Percentiles rank a stretch among this genome's conserved stretches.
phyloP scores from a whole-genome alignment of 2,888 invertebrate species.

The Linnaemya tessellans region DNA sequence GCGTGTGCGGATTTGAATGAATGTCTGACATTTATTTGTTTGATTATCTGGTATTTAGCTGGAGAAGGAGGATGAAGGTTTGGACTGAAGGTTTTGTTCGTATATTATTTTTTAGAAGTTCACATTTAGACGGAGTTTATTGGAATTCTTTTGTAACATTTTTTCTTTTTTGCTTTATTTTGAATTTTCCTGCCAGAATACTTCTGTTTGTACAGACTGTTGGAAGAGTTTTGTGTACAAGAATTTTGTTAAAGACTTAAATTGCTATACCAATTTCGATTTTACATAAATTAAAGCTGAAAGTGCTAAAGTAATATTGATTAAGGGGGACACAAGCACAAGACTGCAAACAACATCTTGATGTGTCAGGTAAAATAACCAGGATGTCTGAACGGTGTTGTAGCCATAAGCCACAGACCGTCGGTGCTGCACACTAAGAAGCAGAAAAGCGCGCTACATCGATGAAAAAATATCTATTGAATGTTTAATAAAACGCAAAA shows the following conservation, averaged over 20 bases:
- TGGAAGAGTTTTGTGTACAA: slow-evolving; percentile 34
- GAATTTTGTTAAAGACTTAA: slow-evolving; percentile 19
- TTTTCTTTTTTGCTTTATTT: too few relatives aligned
- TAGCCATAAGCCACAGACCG: too few relatives aligned
- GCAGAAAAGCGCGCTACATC: too few relatives aligned
- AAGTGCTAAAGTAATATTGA: neutral
- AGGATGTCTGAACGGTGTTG: too few relatives aligned
- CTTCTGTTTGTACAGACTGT: neutral
- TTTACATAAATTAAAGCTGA: neutral
- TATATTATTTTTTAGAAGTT: slow-evolving; percentile 27
- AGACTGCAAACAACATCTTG: too few relatives aligned
- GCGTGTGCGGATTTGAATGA: slow-evolving; percentile 1
- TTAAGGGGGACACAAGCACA: neutral
- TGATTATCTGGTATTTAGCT: slow-evolving; percentile 47
- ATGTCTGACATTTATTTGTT: slow-evolving; percentile 57
- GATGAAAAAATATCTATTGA: too few relatives aligned
- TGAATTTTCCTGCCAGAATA: neutral
- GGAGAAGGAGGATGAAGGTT: slow-evolving; percentile 12
- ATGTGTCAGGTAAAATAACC: too few relatives aligned
- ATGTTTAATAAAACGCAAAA: too few relatives aligned
- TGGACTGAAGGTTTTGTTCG: slow-evolving; percentile 15
- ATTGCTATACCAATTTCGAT: neutral
- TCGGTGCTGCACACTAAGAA: too few relatives aligned
- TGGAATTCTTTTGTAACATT: slow-evolving; percentile 58
- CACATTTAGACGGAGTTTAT: slow-evolving; percentile 40